Evolutionary conservation across 2,113 vertebrate genomes (phyloP), one percentile per base, ranked within the genome.

Genomic region (Notechis scutatus): DNA sequence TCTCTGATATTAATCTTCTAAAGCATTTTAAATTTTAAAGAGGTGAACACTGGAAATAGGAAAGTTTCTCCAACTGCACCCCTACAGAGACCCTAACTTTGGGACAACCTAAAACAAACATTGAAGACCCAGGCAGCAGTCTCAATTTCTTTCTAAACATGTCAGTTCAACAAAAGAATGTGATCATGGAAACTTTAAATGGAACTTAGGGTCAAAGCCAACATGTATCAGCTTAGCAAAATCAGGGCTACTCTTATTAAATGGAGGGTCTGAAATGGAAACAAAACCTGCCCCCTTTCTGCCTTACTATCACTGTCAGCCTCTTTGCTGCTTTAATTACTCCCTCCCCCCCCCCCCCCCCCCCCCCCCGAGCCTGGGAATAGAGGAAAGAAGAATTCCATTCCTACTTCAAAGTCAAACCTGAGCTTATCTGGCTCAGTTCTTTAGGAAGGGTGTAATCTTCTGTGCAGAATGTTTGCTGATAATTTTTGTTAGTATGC

Each of bases 21-120:
- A 96, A 98, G 96, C 97, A 97, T 97, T 98, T 96, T 64, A 97
- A 97, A 97, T 91, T 93, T 96, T 97, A 97, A 97, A 97, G 97
- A 98, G 97, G 98, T 97, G 97, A 98, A 98, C 97, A 98, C 97
- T 98, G 97, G 97, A 98, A 97, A 97, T 97, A 97, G 95, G 97
- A 97, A 98, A 97, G 96, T 96, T 97, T 98, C 97, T 97, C 45
- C 45, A 74, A 34, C 59, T n/a, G 10, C 29, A 86, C 14, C 55
- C 10, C 90, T 94, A 94, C 95, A 96, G 96, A 96, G 85, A 85
- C 92, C 89, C 85, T 94, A 96, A 97, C 95, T 97, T 96, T 95
- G 87, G 26, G 87, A 93, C 96, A 96, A 3, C 0, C 91, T 93
- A 61, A 95, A 94, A 96, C 95, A 95, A 93, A 89, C 91, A 95